phyloP scores from a whole-genome alignment of 2,797 vertebrate species.

The Emydoidea blandingii region DNA sequence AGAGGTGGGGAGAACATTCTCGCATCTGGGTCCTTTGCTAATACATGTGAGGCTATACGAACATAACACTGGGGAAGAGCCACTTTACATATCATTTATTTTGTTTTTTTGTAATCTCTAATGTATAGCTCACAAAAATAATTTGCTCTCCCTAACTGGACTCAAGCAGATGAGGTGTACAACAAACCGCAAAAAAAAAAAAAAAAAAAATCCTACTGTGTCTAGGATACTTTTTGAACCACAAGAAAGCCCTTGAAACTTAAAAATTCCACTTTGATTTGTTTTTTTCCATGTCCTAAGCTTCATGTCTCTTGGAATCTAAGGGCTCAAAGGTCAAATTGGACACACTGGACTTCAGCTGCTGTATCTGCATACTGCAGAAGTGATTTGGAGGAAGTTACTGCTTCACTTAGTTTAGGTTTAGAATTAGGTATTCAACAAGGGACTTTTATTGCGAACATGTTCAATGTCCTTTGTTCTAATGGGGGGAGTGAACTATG shows the following conservation, averaged over 20 bases:
- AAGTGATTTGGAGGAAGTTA: not conserved
- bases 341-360: not conserved
- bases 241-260: not conserved
- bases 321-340: not conserved
- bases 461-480: not conserved
- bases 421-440: fast-evolving
- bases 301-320: not conserved
- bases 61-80: not conserved
- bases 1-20: not conserved
- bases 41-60: not conserved
- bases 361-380: not conserved
- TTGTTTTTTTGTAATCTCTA: not conserved
- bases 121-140: slow-evolving; percentile 33
- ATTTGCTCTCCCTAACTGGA: not conserved
- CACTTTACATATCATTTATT: not conserved
- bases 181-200: not conserved
- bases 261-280: slow-evolving; percentile 13
- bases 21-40: not conserved
- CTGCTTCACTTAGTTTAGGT: not conserved
- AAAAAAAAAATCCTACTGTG: not conserved
- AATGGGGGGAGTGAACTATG: not conserved
- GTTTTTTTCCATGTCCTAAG: slow-evolving; percentile 12
- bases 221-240: slow-evolving; percentile 22
- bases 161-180: not conserved
- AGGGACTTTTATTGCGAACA: not conserved